Evolutionary conservation across 2,113 vertebrate genomes (phyloP).

Genomic region (Brachyistius frenatus): DNA sequence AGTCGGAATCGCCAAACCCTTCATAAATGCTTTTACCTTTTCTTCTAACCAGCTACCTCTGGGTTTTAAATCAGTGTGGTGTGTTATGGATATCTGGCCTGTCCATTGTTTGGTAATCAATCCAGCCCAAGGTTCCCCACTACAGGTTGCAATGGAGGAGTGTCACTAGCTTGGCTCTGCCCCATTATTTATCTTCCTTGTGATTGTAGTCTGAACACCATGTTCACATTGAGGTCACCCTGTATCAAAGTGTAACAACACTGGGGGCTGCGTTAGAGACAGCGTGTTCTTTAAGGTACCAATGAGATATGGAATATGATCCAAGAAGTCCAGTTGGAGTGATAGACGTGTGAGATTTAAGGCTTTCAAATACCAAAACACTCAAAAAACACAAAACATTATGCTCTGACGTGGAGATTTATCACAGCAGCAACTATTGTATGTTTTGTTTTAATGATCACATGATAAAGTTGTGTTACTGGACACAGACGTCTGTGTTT

Average conservation of each 20-base stretch:
- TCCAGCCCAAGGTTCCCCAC: too few relatives aligned
- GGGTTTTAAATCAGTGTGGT: not conserved
- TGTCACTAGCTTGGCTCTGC: too few relatives aligned
- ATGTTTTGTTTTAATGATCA: not conserved
- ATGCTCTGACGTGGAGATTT: not conserved
- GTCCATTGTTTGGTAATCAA: not conserved
- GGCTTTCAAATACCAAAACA: not conserved
- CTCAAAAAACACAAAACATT: not conserved
- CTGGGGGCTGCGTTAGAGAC: not conserved
- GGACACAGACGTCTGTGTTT: not conserved
- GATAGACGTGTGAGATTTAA: not conserved
- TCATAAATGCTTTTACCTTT: not conserved
- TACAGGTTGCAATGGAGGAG: too few relatives aligned
- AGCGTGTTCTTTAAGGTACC: not conserved
- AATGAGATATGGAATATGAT: not conserved
- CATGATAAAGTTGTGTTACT: not conserved
- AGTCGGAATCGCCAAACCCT: conserved; percentile 16
- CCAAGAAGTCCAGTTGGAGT: not conserved
- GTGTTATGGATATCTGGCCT: not conserved
- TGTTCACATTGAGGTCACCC: too few relatives aligned
- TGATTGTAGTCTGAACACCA: too few relatives aligned
- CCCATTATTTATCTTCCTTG: too few relatives aligned
- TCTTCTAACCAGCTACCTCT: not conserved
- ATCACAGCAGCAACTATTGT: not conserved
- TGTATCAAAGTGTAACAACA: too few relatives aligned